Percentiles rank a stretch among this genome's conserved stretches.
These are phyloP conservation scores for Setophaga coronata DNA, from an alignment of 2,113 vertebrate genomes.

Conservation along the genomic window DNA sequence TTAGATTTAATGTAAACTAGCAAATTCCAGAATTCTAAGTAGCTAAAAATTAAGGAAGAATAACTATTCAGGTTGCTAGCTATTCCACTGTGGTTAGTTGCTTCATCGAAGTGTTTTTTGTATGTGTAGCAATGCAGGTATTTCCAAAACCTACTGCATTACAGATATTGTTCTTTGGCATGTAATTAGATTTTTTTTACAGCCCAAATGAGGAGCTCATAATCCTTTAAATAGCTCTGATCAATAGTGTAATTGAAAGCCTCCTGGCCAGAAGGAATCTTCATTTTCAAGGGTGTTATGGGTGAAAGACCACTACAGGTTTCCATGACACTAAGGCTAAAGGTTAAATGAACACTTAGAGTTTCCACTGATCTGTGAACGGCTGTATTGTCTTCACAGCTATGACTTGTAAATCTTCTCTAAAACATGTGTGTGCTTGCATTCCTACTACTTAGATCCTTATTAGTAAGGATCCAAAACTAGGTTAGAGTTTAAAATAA, in stretches of 20 bases:
- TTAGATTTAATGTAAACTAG: background rate
- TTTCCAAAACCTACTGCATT: constrained; percentile 23
- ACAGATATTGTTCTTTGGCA: constrained; percentile 30
- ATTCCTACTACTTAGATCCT: background rate
- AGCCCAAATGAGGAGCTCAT: constrained; percentile 74
- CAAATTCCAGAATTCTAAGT: background rate
- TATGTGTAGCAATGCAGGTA: background rate
- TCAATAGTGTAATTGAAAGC: constrained; percentile 78
- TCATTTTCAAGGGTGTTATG: constrained; percentile 68
- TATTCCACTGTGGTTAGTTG: background rate
- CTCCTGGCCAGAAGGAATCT: constrained; percentile 70
- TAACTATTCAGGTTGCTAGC: background rate
- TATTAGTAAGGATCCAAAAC: background rate
- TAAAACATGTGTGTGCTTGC: background rate
- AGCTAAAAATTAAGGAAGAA: background rate
- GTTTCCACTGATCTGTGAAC: constrained; percentile 76
- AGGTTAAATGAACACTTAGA: constrained; percentile 83
- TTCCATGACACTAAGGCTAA: constrained; percentile 71
- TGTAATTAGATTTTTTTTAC: constrained; percentile 67
- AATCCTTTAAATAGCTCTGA: constrained; percentile 72
- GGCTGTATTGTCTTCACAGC: constrained; percentile 51
- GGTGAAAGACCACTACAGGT: constrained; percentile 72
- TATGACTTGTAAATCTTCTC: constrained; percentile 71
- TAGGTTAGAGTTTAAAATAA: background rate
- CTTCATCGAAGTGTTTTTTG: background rate